These are phyloP conservation scores for Strix aluco DNA, from an alignment of 2,113 vertebrate species.

Conservation along the genomic window DNA sequence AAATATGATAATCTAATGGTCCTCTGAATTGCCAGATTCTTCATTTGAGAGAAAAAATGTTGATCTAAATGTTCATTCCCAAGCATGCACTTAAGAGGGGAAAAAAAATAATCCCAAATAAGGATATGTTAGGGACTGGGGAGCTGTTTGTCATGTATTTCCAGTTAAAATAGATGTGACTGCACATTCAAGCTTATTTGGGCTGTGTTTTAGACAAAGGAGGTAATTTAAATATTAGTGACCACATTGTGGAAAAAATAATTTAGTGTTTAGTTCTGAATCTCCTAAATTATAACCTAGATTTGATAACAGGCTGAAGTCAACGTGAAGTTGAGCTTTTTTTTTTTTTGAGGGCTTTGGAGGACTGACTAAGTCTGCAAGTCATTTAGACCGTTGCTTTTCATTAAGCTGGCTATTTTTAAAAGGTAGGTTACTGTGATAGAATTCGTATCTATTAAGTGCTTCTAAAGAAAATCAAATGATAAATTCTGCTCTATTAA, in stretches of 20 bases:
- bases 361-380: background rate
- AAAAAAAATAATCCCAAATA: background rate
- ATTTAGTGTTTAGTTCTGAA: background rate
- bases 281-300: slow-evolving; percentile 5
- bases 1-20: background rate
- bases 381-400: background rate
- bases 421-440: background rate
- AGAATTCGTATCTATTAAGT: background rate
- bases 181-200: background rate
- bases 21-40: background rate
- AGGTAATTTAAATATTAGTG: slow-evolving; percentile 31
- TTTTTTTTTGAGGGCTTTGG: background rate
- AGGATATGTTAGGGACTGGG: background rate
- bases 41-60: background rate
- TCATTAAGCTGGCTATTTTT: background rate
- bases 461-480: background rate
- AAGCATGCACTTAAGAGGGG: fast-evolving
- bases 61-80: background rate
- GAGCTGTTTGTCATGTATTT: background rate
- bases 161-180: background rate
- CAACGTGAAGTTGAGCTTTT: background rate
- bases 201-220: background rate
- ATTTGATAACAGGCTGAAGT: background rate
- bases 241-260: background rate
- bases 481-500: background rate